phyloP scores from a whole-genome alignment of 2,113 vertebrate genomes.

The Lipotes vexillifer region DNA sequence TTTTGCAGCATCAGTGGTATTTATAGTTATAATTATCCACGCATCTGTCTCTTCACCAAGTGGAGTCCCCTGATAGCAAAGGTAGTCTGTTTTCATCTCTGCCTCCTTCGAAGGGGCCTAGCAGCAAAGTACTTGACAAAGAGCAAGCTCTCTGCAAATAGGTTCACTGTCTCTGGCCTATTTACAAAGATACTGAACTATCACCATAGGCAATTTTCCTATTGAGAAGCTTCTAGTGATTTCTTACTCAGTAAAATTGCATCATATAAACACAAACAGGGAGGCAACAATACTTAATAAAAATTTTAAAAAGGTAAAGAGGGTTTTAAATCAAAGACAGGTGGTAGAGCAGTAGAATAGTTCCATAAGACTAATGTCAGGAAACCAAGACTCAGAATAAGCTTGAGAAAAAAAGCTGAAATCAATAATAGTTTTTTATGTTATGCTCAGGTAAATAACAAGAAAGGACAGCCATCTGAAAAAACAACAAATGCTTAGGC shows the following conservation, averaged over 20 bases:
- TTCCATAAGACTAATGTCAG: not conserved
- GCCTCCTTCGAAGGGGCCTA: not conserved
- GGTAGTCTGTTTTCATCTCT: not conserved
- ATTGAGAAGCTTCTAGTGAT: not conserved
- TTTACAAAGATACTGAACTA: not conserved
- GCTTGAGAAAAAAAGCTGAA: not conserved
- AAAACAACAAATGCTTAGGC: not conserved
- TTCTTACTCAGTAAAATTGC: not conserved
- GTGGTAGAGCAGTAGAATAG: not conserved
- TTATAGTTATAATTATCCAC: not conserved
- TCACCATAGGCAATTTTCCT: not conserved
- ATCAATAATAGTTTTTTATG: not conserved
- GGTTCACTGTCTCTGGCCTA: not conserved
- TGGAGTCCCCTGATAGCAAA: not conserved
- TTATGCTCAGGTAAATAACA: not conserved
- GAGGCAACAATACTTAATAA: not conserved
- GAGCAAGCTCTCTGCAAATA: not conserved
- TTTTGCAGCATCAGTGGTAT: not conserved
- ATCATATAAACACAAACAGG: not conserved
- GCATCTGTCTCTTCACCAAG: not conserved
- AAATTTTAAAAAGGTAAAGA: not conserved
- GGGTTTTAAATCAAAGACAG: not conserved
- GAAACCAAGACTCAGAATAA: not conserved
- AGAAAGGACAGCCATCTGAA: not conserved
- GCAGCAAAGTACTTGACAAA: not conserved